Evolutionary conservation across 2,113 vertebrate species (phyloP), one percentile per base, ranked within the genome.

Genomic region (Melierax canorus): DNA sequence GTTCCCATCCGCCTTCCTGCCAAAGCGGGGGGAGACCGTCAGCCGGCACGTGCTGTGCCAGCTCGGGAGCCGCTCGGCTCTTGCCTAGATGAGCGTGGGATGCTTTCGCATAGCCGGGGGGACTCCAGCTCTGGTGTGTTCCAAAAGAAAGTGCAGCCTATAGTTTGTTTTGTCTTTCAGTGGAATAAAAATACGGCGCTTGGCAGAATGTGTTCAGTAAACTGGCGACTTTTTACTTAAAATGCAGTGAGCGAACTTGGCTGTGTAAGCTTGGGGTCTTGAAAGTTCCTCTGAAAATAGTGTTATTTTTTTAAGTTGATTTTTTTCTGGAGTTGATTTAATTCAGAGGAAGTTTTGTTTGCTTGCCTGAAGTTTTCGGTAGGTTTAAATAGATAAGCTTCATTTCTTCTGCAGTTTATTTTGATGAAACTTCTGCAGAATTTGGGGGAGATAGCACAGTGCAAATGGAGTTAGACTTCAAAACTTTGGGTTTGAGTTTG

Each of bases 121-220:
- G 46, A 59, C 78, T 94, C 91, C 36, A 56, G 67, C 73, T 63
- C 77, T 85, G 41, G 34, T 58, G 80, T 82, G 84, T 76, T 97
- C 87, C 95, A 81, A 95, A 94, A 82, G 32, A 76, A 73, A 85
- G 50, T 46, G 32, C n/a, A 90, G 73, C 66, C 41, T 71, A 24
- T 43, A 45, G 67, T 91, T 94, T 94, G 92, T 97, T 96, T 95
- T 92, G 91, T 95, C 87, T 95, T 94, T 76, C 81, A 76, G 77
- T 59, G 46, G 77, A 95, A 76, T 91, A 85, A 86, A 94, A 97
- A 88, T 78, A 69, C 0, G 1, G 26, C 0, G 0, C 67, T 96
- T 94, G 96, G 93, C 86, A 95, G 83, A 86, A 78, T 12, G 48
- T 66, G n/a, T 64, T 91, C 69, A 92, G 74, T 79, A 75, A 92